Percentiles rank a stretch among this genome's conserved stretches.
Evolutionary conservation across 2,888 invertebrate genomes (phyloP).

Genomic region (Trypoxylon attenuatum): DNA sequence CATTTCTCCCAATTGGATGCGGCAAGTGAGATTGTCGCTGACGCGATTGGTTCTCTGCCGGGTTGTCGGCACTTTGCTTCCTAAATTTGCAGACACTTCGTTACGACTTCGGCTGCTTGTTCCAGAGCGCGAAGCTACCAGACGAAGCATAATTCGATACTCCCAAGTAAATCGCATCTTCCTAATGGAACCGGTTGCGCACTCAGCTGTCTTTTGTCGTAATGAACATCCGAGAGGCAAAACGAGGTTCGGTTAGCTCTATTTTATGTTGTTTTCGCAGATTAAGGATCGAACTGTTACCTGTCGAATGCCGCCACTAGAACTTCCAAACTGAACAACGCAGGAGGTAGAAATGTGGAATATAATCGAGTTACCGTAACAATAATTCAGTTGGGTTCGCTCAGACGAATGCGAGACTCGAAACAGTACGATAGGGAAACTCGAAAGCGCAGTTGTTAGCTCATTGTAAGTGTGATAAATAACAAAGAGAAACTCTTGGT

Average conservation of each 20-base stretch:
- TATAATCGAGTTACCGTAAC: not conserved
- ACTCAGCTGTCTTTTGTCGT: not conserved
- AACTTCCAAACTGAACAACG: not conserved
- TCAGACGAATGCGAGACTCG: not conserved
- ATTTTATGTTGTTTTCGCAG: not conserved
- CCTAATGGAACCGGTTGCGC: not conserved
- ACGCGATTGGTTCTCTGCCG: slow-evolving; percentile 41
- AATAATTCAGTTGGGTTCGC: not conserved
- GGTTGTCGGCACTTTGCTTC: slow-evolving; percentile 2
- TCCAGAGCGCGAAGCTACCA: too few species aligned
- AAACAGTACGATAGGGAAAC: slow-evolving; percentile 23
- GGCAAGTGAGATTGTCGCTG: slow-evolving; percentile 19
- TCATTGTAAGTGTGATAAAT: slow-evolving; percentile 44
- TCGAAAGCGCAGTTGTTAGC: slow-evolving; percentile 33
- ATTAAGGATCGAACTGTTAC: not conserved
- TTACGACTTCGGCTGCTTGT: too few species aligned
- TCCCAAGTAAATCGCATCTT: not conserved
- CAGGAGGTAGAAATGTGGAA: not conserved
- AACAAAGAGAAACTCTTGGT: slow-evolving; percentile 35
- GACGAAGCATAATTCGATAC: not conserved
- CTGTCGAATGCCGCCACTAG: not conserved
- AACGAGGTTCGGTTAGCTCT: not conserved
- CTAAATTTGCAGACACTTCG: not conserved
- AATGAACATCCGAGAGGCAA: not conserved
- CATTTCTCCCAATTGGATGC: slow-evolving; percentile 28